Conservation (phyloP, 2,888 invertebrate species). For the Netelia virgata region DNA sequence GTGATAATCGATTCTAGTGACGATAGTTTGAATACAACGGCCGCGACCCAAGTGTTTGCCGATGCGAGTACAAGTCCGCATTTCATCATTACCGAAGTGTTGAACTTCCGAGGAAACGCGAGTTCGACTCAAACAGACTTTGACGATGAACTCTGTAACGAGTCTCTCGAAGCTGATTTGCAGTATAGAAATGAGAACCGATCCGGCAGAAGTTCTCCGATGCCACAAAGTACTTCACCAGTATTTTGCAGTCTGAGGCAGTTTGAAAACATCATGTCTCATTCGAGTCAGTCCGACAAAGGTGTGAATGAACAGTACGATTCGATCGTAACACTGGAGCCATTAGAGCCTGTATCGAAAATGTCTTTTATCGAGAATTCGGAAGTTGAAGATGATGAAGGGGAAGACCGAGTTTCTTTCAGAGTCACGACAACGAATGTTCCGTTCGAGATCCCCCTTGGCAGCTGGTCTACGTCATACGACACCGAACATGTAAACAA, state of each 20-base stretch:
- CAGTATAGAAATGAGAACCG: constrained; percentile 52
- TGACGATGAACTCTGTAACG: not conserved
- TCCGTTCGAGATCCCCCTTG: constrained; percentile 80
- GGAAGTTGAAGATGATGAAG: constrained; percentile 45
- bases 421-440: constrained; percentile 81
- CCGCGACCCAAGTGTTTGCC: constrained; percentile 3
- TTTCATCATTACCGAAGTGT: constrained; percentile 32
- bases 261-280: constrained; percentile 79
- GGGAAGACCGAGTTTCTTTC: constrained; percentile 76
- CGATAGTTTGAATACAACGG: constrained; percentile 2
- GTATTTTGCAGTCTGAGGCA: constrained; percentile 81
- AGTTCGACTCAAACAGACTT: not conserved
- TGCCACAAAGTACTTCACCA: constrained; percentile 74
- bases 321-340: constrained; percentile 24
- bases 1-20: constrained; percentile 1
- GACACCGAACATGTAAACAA: constrained; percentile 48
- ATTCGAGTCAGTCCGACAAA: constrained; percentile 54
- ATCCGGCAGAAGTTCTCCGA: constrained; percentile 60
- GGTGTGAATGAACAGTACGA: constrained; percentile 50
- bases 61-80: constrained; percentile 13
- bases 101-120: not conserved
- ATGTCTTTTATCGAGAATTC: constrained; percentile 62
- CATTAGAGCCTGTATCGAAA: constrained; percentile 7
- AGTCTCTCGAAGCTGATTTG: not conserved
- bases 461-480: constrained; percentile 72